Percentiles rank a stretch among this genome's conserved stretches.
phyloP scores from a whole-genome alignment of 2,888 invertebrate genomes.

The Microplitis deprimator region DNA sequence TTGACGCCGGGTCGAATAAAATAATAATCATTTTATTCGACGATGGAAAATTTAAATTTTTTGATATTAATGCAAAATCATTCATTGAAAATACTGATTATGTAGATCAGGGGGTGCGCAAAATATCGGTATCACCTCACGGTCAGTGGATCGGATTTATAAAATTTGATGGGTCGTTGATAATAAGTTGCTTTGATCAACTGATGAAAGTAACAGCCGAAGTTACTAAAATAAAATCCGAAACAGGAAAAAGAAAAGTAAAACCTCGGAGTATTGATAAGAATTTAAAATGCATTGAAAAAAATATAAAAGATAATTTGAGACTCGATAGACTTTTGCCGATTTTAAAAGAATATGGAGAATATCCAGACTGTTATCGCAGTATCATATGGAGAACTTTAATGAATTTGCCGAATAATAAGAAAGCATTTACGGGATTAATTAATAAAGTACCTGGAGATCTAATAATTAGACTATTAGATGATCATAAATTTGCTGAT shows the following conservation, averaged over 20 bases:
- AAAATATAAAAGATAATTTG: slow-evolving; percentile 72
- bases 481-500: slow-evolving; percentile 76
- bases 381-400: slow-evolving; percentile 85
- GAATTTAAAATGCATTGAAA: slow-evolving; percentile 62
- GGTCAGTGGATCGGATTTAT: slow-evolving; percentile 76
- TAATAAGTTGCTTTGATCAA: slow-evolving; percentile 51
- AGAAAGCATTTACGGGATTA: slow-evolving; percentile 78
- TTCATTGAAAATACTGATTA: too few relatives aligned
- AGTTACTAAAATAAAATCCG: too few relatives aligned
- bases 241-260: slow-evolving; percentile 44
- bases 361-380: slow-evolving; percentile 86
- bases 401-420: slow-evolving; percentile 84
- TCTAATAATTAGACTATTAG: slow-evolving; percentile 70
- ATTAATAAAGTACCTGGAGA: slow-evolving; percentile 79
- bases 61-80: slow-evolving; percentile 73
- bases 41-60: slow-evolving; percentile 74
- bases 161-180: slow-evolving; percentile 58
- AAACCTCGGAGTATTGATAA: slow-evolving; percentile 53
- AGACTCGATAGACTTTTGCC: slow-evolving; percentile 75
- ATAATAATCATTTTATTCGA: slow-evolving; percentile 75
- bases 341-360: slow-evolving; percentile 84
- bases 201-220: too few relatives aligned
- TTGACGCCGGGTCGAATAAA: slow-evolving; percentile 79
- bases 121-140: too few relatives aligned
- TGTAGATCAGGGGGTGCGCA: too few relatives aligned